Base-by-base conservation (phyloP, 2,888 invertebrate genomes). In the Drosophila nigricruria region DNA sequence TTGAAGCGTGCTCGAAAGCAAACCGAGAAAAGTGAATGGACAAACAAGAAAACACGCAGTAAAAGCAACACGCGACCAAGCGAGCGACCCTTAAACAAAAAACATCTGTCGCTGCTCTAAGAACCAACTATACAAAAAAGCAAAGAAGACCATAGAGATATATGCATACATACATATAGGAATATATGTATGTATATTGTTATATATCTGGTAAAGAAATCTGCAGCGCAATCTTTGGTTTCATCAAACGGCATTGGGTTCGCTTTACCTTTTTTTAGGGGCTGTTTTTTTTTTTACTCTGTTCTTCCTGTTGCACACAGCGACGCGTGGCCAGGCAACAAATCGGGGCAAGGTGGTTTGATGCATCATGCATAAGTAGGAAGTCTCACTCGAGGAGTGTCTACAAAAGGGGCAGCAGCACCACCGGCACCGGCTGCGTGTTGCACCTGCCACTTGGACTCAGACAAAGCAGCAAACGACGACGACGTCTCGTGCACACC, bases 301-400 rank as follows among this genome's bases (percentile, higher is more conserved):
- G 67, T 58, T 27, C 27, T 20, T 54, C 38, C 53, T 54, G 53
- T 54, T 54, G 53, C 53, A 38, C 53, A 38, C 54, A 23, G 56
- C 69, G 84, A 84, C 87, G 84, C 84, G 84, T 84, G 87, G 78
- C 87, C 71, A 59, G 71, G 38, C 63, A 57, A 63, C 56, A 79
- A 84, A 87, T 84, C 79, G 83, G 75, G 66, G 56, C 78, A 75
- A 71, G 75, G 72, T 70, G 57, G 3, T 43, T 57, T 42, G 75
- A 74, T 64, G 73, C 62, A 69, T 57, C 16, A n/a, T 36, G 30
- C n/a, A 20, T 23, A 30, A 63, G 54, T 65, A 57, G 47, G 32
- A 25, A 50, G 63, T 73, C 54, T 73, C 54, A 63, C 64, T 77
- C 67, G 61, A 77, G 77, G 71, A 78, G 73, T 56, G 59, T 61